Percentiles rank a stretch among this genome's conserved stretches.
Conservation (phyloP, 1,140 invertebrate genomes). For the Andricus grossulariae region DNA sequence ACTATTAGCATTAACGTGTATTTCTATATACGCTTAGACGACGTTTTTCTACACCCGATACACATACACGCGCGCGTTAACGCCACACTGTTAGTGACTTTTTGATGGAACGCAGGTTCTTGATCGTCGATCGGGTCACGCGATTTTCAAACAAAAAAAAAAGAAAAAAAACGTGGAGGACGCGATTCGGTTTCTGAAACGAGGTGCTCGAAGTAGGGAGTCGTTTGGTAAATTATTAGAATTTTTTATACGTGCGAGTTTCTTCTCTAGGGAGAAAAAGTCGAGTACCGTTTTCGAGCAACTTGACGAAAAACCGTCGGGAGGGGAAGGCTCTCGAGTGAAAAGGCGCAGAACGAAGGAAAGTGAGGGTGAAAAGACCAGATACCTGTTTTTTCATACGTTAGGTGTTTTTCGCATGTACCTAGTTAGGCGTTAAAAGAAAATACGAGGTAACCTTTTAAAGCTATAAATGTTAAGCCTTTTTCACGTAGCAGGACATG, state of each 20-base stretch:
- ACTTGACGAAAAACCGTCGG: not conserved
- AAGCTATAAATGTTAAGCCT: slow-evolving; percentile 58
- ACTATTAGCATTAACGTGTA: slow-evolving; percentile 64
- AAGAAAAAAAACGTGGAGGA: slow-evolving; percentile 36
- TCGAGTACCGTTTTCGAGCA: slow-evolving; percentile 8
- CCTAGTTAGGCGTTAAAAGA: slow-evolving; percentile 60
- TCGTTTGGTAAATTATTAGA: slow-evolving; percentile 30
- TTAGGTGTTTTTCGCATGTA: slow-evolving; percentile 63
- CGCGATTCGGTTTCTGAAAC: slow-evolving; percentile 40
- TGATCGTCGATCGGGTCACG: slow-evolving; percentile 53
- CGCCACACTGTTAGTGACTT: slow-evolving; percentile 54
- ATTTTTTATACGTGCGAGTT: slow-evolving; percentile 26
- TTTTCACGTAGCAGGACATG: slow-evolving; percentile 51
- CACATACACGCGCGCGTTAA: slow-evolving; percentile 51
- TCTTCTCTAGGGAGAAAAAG: not conserved
- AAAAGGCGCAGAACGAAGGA: slow-evolving; percentile 47
- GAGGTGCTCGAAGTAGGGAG: not conserved
- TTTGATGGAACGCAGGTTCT: slow-evolving; percentile 47
- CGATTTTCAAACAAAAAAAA: slow-evolving; percentile 50
- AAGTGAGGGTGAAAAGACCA: slow-evolving; percentile 53
- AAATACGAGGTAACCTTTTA: slow-evolving; percentile 60
- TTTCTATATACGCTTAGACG: slow-evolving; percentile 58
- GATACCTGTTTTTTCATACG: slow-evolving; percentile 60
- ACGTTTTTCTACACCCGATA: slow-evolving; percentile 55
- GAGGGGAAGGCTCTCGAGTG: slow-evolving; percentile 26